Conservation (phyloP, 2,113 vertebrate genomes). For the Jaculus jaculus region DNA sequence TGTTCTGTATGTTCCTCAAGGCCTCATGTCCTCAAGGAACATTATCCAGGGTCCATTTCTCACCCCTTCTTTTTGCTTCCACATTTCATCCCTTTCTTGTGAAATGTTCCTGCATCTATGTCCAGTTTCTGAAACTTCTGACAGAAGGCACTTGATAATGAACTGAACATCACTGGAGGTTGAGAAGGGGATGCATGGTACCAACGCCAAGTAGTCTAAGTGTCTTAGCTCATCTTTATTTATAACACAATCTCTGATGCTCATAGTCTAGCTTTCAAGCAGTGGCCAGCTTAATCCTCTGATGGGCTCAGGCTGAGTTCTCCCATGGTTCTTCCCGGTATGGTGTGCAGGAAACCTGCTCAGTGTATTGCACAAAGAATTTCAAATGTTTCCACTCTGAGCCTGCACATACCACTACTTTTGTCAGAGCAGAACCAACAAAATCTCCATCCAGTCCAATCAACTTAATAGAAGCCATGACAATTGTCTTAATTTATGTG, state of each 20-base stretch:
- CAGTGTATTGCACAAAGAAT: not conserved
- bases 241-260: not conserved
- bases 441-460: not conserved
- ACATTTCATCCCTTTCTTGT: not conserved
- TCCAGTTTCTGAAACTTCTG: not conserved
- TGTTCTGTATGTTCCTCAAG: not conserved
- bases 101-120: not conserved
- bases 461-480: not conserved
- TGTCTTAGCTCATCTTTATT: not conserved
- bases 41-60: not conserved
- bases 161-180: not conserved
- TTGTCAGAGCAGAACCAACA: not conserved
- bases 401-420: too few relatives aligned
- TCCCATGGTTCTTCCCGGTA: not conserved
- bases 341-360: not conserved
- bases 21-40: not conserved
- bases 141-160: not conserved
- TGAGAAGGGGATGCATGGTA: too few relatives aligned
- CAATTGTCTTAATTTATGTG: not conserved
- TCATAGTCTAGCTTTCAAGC: accelerated
- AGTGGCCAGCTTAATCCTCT: not conserved
- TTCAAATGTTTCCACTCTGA: not conserved
- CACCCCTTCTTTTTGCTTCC: not conserved
- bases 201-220: not conserved
- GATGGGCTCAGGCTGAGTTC: not conserved